Evolutionary conservation across 2,888 invertebrate species (phyloP), one percentile per base, ranked within the genome.

Genomic region (Orthosia gracilis): DNA sequence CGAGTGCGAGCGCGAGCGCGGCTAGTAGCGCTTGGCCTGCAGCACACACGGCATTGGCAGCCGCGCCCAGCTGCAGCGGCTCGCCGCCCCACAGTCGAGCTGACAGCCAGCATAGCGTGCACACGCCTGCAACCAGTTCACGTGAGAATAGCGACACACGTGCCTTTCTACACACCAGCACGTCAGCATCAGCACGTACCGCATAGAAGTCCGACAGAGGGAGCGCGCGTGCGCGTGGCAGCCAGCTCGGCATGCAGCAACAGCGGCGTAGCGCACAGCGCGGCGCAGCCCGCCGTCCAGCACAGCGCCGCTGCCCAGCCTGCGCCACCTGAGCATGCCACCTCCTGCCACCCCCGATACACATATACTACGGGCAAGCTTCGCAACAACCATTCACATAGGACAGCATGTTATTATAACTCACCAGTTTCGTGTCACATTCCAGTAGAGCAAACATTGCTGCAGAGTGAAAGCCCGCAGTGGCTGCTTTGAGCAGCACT

Each of bases 271-370:
- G 98, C 98, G 78, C 98, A 97, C 80, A 98, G 97, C 47, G 98
- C 97, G 15, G 98, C 98, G 91, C 97, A 97, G 0, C 97, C 97
- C n/a, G 97, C 94, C 94, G 90, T 98, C 97, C 89, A 98, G 93
- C 94, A 97, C 90, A 97, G 97, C 9, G 97, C 96, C 97, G 98
- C 98, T 64, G 97, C 97, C 88, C 98, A 97, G 57, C 98, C 97
- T 70, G 15, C 94, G 15, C 98, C 97, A 2, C 97, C 96, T 0
- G 93, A 92, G 45, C 95, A 95, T 1, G 95, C 95, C 71, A 92
- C 92, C 74, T 93, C 93, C 94, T 95, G 78, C 0, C 17, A 4
- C 17, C 17, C 26, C 13, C 23, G 4, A 13, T 13, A 21, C 9
- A 47, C 12, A 18, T 11, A 40, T 3, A 49, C 9, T 1, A 26